phyloP scores from a whole-genome alignment of 2,797 vertebrate species.

The Jordanella pulchra region DNA sequence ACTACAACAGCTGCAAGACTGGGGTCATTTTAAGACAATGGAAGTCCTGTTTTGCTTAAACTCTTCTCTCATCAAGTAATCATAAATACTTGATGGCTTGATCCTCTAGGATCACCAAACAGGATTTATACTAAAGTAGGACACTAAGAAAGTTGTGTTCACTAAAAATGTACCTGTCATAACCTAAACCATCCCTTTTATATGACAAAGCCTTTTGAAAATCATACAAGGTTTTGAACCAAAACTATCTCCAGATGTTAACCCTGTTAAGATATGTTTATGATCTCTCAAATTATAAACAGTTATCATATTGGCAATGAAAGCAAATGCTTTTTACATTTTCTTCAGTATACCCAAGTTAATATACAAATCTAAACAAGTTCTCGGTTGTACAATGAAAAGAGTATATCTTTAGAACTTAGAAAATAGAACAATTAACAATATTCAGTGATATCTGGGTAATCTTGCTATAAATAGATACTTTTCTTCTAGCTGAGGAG shows the following conservation, averaged over 20 bases:
- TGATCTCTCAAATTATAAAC: neutral
- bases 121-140: neutral
- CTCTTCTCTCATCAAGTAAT: no score
- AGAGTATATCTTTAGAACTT: slow-evolving; percentile 38
- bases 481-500: slow-evolving; percentile 40
- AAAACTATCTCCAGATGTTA: no score
- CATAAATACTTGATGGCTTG: neutral
- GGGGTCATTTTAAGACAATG: neutral
- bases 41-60: neutral
- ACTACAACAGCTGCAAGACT: neutral
- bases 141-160: neutral
- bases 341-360: neutral
- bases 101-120: neutral
- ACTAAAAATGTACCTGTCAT: neutral
- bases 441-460: slow-evolving; percentile 10
- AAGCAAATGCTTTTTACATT: neutral
- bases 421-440: slow-evolving; percentile 52
- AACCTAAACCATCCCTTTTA: no score
- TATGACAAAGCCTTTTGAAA: no score
- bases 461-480: slow-evolving; percentile 51
- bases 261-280: no score
- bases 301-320: neutral
- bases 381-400: slow-evolving; percentile 34
- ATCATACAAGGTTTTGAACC: no score
- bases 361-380: neutral